Evolutionary conservation across 2,113 vertebrate genomes (phyloP), one percentile per base, ranked within the genome.

Genomic region (Ciconia maguari): DNA sequence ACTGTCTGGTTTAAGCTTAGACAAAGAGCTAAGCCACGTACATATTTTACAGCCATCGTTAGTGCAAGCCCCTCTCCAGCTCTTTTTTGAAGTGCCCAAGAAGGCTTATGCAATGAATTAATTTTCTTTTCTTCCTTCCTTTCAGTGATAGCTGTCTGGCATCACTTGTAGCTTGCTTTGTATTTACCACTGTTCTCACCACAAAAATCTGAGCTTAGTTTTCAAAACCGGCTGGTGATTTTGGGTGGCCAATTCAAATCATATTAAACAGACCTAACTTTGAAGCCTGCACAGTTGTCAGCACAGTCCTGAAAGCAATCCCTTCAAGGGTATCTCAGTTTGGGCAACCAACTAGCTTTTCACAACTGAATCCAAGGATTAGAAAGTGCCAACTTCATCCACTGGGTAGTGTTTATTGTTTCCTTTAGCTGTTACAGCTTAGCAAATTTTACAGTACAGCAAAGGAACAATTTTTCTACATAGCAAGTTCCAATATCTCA

Each of bases 171-270:
- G 87, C 57, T 85, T 72, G 86, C 83, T 93, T 94, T 92, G 70
- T 82, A 79, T 84, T 72, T 49, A 93, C 89, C 80, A 68, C 72
- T 82, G 46, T 16, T 82, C 89, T 75, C 51, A 57, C 86, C 87
- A 92, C 89, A 94, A 72, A 71, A 92, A 87, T 78, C 41, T 26
- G 30, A 91, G 69, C 69, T 90, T 84, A 3, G 4, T 71, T 94
- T 89, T 69, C 69, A 89, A 83, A 89, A 87, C 34, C 11, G 7
- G 32, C 64, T 90, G 77, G 72, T 87, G 57, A 87, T 69, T 95
- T 94, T 84, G 89, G 93, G 88, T 95, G 90, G 91, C 72, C 90
- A 95, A 82, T 64, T 82, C 84, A 78, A 78, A 70, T 49, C 72
- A 75, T 8, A 55, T 57, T 82, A 42, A 81, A 87, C 55, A 91